A percentile compares a stretch with the other conserved stretches of the same genome.
Evolutionary conservation across 1,140 invertebrate species (phyloP).

Genomic region (Eumeta japonica): DNA sequence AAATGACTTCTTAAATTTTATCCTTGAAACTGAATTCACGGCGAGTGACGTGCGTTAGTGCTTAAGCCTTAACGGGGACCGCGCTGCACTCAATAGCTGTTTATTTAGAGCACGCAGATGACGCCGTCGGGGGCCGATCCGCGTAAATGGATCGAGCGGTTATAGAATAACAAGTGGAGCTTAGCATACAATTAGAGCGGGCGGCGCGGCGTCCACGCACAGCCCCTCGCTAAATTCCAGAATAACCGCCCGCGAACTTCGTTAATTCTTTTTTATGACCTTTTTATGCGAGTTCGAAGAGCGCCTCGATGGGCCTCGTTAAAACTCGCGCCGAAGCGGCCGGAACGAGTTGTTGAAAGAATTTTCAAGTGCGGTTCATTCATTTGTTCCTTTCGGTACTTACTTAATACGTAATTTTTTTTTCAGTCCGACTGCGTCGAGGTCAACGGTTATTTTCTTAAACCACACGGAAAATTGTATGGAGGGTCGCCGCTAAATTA

Average conservation of each 20-base stretch:
- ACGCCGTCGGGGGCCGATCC: too few species aligned
- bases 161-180: slow-evolving; percentile 30
- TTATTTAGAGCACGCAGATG: slow-evolving; percentile 28
- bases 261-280: slow-evolving; percentile 37
- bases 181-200: slow-evolving; percentile 28
- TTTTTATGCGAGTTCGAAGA: slow-evolving; percentile 41
- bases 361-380: slow-evolving; percentile 26
- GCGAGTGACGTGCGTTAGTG: too few species aligned
- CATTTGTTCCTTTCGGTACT: slow-evolving; percentile 38
- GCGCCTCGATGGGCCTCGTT: slow-evolving; percentile 34
- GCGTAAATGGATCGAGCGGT: slow-evolving; percentile 17
- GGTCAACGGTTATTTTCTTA: too few species aligned
- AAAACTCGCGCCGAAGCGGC: too few species aligned
- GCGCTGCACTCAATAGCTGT: slow-evolving; percentile 33
- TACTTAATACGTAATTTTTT: too few species aligned
- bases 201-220: slow-evolving; percentile 9
- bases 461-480: too few species aligned
- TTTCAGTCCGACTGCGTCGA: too few species aligned
- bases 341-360: slow-evolving; percentile 26
- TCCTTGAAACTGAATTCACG: too few species aligned
- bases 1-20: too few species aligned
- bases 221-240: slow-evolving; percentile 1
- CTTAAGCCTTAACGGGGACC: too few species aligned
- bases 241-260: slow-evolving; percentile 7
- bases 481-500: too few species aligned